A percentile compares a stretch with the other conserved stretches of the same genome.
These are phyloP conservation scores for Hormiphora californensis DNA, from an alignment of 37 sponge, comb jelly and placozoan species.

Conservation along the genomic window DNA sequence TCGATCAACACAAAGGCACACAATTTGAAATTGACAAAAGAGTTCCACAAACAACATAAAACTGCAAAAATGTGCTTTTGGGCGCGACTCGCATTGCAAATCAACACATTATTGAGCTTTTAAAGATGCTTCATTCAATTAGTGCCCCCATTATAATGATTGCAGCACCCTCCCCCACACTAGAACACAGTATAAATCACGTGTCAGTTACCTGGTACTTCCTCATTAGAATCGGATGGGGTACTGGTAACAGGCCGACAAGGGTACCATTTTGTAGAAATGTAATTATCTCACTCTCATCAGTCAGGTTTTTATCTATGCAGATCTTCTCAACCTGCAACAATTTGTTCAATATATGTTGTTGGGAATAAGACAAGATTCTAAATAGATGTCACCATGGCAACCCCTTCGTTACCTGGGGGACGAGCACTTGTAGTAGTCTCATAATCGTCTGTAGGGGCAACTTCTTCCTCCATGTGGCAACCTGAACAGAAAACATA, in stretches of 20 bases:
- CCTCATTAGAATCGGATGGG: constrained; percentile 91
- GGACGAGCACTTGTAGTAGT: constrained; percentile 85
- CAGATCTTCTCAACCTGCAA: constrained; percentile 88
- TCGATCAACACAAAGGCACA: no score
- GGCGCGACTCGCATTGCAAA: no score
- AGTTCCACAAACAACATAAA: no score
- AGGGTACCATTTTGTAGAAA: constrained; percentile 92
- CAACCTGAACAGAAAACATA: constrained; percentile 43
- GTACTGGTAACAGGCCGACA: constrained; percentile 90
- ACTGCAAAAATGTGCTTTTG: no score
- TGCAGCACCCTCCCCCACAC: no score
- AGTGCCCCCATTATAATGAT: no score
- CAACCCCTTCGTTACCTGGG: constrained; percentile 54
- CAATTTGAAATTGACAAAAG: no score
- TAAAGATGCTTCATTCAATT: no score
- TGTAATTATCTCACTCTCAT: constrained; percentile 79
- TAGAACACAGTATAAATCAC: neutral
- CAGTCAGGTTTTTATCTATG: constrained; percentile 71
- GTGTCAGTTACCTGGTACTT: constrained; percentile 78
- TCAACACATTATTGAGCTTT: no score
- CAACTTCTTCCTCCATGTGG: constrained; percentile 73
- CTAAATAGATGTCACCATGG: neutral
- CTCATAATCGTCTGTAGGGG: constrained; percentile 84
- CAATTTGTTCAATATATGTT: no score
- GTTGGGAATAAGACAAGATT: neutral